Evolutionary conservation across 2,797 vertebrate species (phyloP), one percentile per base, ranked within the genome.

Genomic region (Myotis vivesi): DNA sequence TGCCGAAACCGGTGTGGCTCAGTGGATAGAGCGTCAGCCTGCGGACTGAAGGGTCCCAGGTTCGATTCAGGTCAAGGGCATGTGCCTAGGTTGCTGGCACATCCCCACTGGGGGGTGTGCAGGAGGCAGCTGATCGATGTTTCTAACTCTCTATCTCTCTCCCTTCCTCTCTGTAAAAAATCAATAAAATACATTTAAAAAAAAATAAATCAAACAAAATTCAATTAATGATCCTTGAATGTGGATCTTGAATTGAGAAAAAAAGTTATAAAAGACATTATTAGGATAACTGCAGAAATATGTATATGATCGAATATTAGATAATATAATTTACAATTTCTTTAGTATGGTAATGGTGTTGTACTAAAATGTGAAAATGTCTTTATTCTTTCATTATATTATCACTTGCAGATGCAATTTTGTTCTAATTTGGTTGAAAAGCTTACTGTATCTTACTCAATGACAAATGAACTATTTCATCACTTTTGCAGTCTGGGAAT

Each of bases 381-480:
- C 49, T 75, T 73, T 57, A 57, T 92, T 85, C 20, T 57, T 89
- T 17, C 62, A 66, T 59, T 91, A 68, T 30, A 82, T n/a, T 25
- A 38, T 8, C 28, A 68, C 46, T 30, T 68, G 71, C 8, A 85
- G 41, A 94, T 38, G 13, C 5, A 79, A 84, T 89, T 95, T 89
- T 91, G 28, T 80, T 92, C 28, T 80, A 85, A 92, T 69, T 36
- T 76, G 51, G 49, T 33, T 89, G 77, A 89, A 94, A 95, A 86
- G 33, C 41, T 41, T 57, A 75, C 2, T 75, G 41, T 23, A 95
- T 86, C 66, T 84, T 84, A 76, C 51, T 57, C 68, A 62, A 68
- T 73, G 53, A 91, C 46, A 87, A 73, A 92, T 19, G 12, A 30
- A 82, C 20, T 46, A 23, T 82, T 94, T 55, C 22, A 82, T 64